Percentiles rank a stretch among this genome's conserved stretches.
phyloP scores from a whole-genome alignment of 2,797 vertebrate species.

The Amblyopsis hoosieri region DNA sequence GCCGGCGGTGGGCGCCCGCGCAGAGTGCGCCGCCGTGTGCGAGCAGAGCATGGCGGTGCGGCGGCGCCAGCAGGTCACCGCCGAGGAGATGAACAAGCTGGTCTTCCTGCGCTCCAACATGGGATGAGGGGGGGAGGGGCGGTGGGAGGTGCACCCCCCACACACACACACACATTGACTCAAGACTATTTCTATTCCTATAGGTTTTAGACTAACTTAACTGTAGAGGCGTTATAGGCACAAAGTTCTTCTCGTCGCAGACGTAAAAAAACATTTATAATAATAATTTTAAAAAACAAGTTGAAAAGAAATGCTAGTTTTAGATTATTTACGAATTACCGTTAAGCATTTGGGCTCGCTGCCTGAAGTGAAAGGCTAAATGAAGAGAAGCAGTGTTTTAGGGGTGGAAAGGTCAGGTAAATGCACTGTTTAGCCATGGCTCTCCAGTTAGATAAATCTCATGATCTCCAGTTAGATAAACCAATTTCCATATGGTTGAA shows the following conservation, averaged over 20 bases:
- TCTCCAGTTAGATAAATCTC: no score
- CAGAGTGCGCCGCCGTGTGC: conserved; percentile 92
- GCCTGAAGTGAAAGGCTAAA: conserved; percentile 44
- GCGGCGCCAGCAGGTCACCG: conserved; percentile 90
- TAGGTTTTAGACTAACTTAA: conserved; percentile 66
- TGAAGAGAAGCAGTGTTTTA: conserved; percentile 31
- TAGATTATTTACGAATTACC: conserved; percentile 52
- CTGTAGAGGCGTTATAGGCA: conserved; percentile 60
- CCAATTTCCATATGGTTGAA: no score
- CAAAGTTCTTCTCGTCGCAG: conserved; percentile 49
- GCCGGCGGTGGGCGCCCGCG: conserved; percentile 91
- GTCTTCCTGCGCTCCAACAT: conserved; percentile 99
- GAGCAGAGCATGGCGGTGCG: conserved; percentile 95
- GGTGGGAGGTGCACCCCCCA: conserved; percentile 35
- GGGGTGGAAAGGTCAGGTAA: neutral
- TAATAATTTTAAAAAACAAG: no score
- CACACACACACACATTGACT: conserved; percentile 70
- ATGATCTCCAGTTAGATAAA: no score
- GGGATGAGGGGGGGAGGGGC: conserved; percentile 77
- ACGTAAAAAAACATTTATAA: conserved; percentile 28
- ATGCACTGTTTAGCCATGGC: no score
- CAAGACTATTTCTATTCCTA: conserved; percentile 62
- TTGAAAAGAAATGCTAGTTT: conserved; percentile 53
- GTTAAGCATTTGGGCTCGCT: conserved; percentile 44
- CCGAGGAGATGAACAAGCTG: conserved; percentile 98